Base-by-base conservation (phyloP, 2,113 vertebrate genomes). In the Tragelaphus scriptus region DNA sequence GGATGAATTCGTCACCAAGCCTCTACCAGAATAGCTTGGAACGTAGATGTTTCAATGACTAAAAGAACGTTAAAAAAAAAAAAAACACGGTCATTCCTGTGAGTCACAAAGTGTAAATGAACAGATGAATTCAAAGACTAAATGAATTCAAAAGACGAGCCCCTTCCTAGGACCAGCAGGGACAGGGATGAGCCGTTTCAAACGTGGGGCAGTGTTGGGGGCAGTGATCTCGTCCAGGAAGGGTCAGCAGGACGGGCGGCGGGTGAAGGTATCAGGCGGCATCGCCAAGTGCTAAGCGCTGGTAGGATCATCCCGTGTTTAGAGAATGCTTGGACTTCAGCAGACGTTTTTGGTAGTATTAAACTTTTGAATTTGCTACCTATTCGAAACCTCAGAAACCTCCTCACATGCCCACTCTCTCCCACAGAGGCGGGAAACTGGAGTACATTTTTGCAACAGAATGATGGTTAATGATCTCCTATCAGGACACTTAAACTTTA, bases 21-120 rank as follows among this genome's bases (percentile, higher is more conserved):
- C 82, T 80, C 80, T 61, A 97, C 95, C 92, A 97, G 97, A 97
- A 97, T 97, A 97, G 95, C 95, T 28, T 85, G 94, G 96, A 32
- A 11, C 93, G 7, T 19, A 71, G 5, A 94, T 96, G 97, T 91
- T 95, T 97, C 95, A 98, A 56, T 95, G 89, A 30, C 59, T 97
- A 98, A 94, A 98, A 61, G 28, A 97, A 79, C 21, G 71, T 28
- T 58, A 36, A 86, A 97, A 79, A 1, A 96, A 71, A 71, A 36
- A n/a, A n/a, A 10, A 32, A 21, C 84, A n/a, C 4, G 97, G 85
- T 56, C 93, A 91, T 95, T 77, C 91, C 77, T 81, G 56, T 95
- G 59, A 97, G 93, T 97, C 97, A 92, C 1, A 92, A 59, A 92
- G 59, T 44, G 19, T 51, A 93, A 96, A 87, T 86, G 25, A 55